Evolutionary conservation across 2,888 invertebrate species (phyloP).

Genomic region (Hemistola chrysoprasaria): DNA sequence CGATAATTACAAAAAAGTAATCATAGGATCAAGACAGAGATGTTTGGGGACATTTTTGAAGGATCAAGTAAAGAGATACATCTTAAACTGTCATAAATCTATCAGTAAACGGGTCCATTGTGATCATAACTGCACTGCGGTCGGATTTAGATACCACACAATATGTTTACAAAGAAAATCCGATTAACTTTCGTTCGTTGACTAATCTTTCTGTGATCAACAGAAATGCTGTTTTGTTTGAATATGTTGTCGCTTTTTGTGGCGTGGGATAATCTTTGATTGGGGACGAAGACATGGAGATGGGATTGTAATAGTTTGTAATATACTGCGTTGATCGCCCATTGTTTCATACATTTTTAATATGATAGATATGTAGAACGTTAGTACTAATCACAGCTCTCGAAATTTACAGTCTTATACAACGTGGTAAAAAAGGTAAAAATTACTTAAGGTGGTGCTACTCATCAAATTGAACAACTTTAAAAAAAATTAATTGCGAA

Average conservation of each 20-base stretch:
- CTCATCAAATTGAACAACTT: too few species aligned
- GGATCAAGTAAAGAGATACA: constrained; percentile 35
- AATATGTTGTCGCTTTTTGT: constrained; percentile 46
- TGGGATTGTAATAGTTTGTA: too few species aligned
- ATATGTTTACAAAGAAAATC: constrained; percentile 67
- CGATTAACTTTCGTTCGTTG: constrained; percentile 61
- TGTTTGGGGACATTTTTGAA: constrained; percentile 26
- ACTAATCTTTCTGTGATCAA: constrained; percentile 50
- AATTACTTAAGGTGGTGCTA: too few species aligned
- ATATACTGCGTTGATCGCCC: too few species aligned
- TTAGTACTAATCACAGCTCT: too few species aligned
- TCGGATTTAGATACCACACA: constrained; percentile 58
- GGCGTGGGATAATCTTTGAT: constrained; percentile 36
- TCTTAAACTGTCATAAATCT: constrained; percentile 49
- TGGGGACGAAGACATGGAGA: constrained; percentile 23
- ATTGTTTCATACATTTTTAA: too few species aligned
- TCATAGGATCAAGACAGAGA: constrained; percentile 3
- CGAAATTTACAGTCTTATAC: too few species aligned
- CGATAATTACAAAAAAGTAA: constrained; percentile 15
- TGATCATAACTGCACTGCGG: constrained; percentile 44
- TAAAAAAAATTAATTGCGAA: too few species aligned
- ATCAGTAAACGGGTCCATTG: constrained; percentile 46
- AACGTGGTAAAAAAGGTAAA: too few species aligned
- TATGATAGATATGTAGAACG: too few species aligned
- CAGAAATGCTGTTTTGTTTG: constrained; percentile 44